Evolutionary conservation across 2,888 invertebrate genomes (phyloP).

Genomic region (Caradrina clavipalpis): DNA sequence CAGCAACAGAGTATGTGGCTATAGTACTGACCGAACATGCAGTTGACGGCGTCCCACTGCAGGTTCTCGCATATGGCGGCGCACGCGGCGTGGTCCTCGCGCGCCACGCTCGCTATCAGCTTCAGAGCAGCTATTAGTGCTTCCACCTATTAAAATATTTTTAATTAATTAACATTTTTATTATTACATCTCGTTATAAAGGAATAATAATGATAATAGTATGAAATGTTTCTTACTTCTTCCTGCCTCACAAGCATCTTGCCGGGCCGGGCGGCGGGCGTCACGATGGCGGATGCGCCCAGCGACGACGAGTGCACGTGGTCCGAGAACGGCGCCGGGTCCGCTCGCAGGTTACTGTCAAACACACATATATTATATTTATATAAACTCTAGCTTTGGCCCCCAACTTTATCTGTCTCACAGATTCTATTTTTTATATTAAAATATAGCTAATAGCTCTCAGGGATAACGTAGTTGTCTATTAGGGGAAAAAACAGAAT

Average conservation of each 20-base stretch:
- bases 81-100: slow-evolving; percentile 95
- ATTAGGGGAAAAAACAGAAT: too few relatives aligned
- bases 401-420: too few relatives aligned
- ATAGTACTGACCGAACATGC: slow-evolving; percentile 91
- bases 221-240: slow-evolving; percentile 68
- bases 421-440: too few relatives aligned
- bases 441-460: too few relatives aligned
- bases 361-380: not conserved
- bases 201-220: too few relatives aligned
- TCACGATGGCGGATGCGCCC: slow-evolving; percentile 81
- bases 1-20: too few relatives aligned
- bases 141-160: slow-evolving; percentile 92
- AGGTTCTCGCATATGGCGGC: slow-evolving; percentile 96
- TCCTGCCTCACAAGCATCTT: slow-evolving; percentile 84
- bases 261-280: slow-evolving; percentile 80
- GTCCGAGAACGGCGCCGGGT: slow-evolving; percentile 90
- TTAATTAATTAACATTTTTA: too few relatives aligned
- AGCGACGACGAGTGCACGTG: slow-evolving; percentile 90
- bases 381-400: too few relatives aligned
- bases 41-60: slow-evolving; percentile 96
- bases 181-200: too few relatives aligned
- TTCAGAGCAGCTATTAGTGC: slow-evolving; percentile 95
- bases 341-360: slow-evolving; percentile 93
- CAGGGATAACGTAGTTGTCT: too few relatives aligned
- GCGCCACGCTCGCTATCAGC: slow-evolving; percentile 94